Evolutionary conservation across 2,888 invertebrate genomes (phyloP), one percentile per base, ranked within the genome.

Genomic region (Cecidostiba fungosa): DNA sequence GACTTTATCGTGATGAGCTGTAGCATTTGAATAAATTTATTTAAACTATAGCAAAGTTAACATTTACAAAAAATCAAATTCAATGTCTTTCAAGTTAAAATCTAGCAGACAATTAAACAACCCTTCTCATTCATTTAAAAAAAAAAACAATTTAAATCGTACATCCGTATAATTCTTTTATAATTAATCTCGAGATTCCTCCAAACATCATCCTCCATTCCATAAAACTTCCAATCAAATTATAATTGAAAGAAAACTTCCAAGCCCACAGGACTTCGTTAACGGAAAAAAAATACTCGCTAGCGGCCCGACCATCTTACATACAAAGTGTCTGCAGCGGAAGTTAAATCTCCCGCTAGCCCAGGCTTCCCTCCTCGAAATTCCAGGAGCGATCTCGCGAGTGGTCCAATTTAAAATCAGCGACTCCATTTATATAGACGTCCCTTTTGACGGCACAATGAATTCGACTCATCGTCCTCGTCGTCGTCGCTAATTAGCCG

Each of bases 211-310:
- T 29, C 29, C 43, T 39, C 72, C 72, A 1, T 23, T 19, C 43
- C 72, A 4, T 23, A 23, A 23, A 72, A 72, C 72, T 72, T 72
- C 23, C 36, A 43, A 72, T 72, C 72, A 72, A 72, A 72, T 72
- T 72, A 72, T 72, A 72, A 72, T 72, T 43, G 39, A 72, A 72
- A 23, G 72, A 43, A 72, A 72, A 72, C 72, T 72, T 39, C 12
- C 43, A 23, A 39, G 4, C 23, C 4, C 39, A 5, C 72, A 5
- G 23, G 43, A 72, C 14, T 72, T 72, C 72, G 23, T 43, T 72
- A 72, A 43, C 43, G 72, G 39, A 72, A 72, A 69, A 69, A 72
- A 72, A 72, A 72, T 43, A 72, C 72, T 36, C 66, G 72, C 14
- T 43, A 43, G 3, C 43, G 4, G 4, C 39, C 39, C 12, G 19